phyloP scores from a whole-genome alignment of 2,797 vertebrate genomes.

The Poecilia gillii region DNA sequence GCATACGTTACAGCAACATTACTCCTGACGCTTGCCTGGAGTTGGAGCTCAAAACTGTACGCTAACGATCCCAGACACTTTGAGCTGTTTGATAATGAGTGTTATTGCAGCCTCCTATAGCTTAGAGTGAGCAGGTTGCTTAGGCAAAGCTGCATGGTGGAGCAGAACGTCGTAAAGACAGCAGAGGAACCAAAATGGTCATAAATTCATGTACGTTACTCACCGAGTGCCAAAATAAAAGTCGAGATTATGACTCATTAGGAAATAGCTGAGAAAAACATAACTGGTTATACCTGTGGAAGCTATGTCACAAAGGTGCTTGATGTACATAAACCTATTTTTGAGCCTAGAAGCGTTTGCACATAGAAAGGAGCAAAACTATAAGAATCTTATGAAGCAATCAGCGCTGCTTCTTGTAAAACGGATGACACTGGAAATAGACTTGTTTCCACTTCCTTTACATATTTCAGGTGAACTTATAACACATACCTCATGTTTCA shows the following conservation, averaged over 20 bases:
- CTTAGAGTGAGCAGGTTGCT: slow-evolving; percentile 21
- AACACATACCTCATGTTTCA: slow-evolving; percentile 56
- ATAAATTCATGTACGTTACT: slow-evolving; percentile 29
- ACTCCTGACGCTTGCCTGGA: slow-evolving; percentile 26
- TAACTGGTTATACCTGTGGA: slow-evolving; percentile 36
- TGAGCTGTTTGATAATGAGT: slow-evolving; percentile 18
- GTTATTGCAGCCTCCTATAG: slow-evolving; percentile 35
- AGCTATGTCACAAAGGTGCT: slow-evolving; percentile 70
- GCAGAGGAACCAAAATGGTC: slow-evolving; percentile 1
- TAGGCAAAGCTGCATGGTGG: slow-evolving; percentile 35
- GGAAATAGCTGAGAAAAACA: slow-evolving; percentile 26
- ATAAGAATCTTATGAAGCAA: slow-evolving; percentile 48
- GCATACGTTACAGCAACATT: not conserved
- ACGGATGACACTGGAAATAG: slow-evolving; percentile 41
- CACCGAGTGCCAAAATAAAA: slow-evolving; percentile 70
- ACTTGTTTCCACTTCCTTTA: slow-evolving; percentile 29
- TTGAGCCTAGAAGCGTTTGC: slow-evolving; percentile 68
- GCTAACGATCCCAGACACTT: not conserved
- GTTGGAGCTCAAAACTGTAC: slow-evolving; percentile 6
- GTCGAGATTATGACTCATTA: slow-evolving; percentile 39
- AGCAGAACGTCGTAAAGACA: slow-evolving; percentile 20
- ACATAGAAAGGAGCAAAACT: slow-evolving; percentile 61
- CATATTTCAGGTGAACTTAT: slow-evolving; percentile 24
- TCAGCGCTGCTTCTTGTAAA: slow-evolving; percentile 40
- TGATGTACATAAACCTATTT: slow-evolving; percentile 72